Percentiles rank a stretch among this genome's conserved stretches.
phyloP scores from a whole-genome alignment of 2,797 vertebrate genomes.

The Petrocephalus schoutedeni region DNA sequence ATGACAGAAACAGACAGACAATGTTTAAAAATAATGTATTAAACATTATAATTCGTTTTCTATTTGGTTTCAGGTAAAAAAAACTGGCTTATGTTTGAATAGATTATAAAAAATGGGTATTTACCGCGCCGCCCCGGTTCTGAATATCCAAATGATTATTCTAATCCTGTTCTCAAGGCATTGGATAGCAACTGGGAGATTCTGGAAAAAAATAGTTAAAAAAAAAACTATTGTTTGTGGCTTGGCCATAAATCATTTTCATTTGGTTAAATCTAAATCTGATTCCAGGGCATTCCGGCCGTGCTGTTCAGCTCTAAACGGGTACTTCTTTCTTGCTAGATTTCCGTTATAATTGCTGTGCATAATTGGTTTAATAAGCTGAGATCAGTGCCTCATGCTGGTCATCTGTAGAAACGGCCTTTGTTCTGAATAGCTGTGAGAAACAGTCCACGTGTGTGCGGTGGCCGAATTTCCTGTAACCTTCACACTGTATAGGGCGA shows the following conservation, averaged over 20 bases:
- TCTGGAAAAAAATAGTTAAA: slow-evolving; percentile 21
- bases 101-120: background rate
- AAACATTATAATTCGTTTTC: background rate
- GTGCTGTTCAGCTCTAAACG: slow-evolving; percentile 48
- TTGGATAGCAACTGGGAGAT: slow-evolving; percentile 29
- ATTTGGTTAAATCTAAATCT: slow-evolving; percentile 55
- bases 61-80: background rate
- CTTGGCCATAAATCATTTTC: slow-evolving; percentile 53
- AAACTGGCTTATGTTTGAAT: background rate
- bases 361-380: slow-evolving; percentile 64
- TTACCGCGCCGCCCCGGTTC: background rate
- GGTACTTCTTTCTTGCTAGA: slow-evolving; percentile 52
- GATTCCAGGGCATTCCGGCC: slow-evolving; percentile 42
- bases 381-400: slow-evolving; percentile 57
- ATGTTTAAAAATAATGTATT: background rate
- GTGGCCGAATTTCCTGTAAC: background rate
- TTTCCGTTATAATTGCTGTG: slow-evolving; percentile 64
- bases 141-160: slow-evolving; percentile 29
- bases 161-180: slow-evolving; percentile 44
- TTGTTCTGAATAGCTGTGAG: slow-evolving; percentile 49
- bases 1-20: background rate
- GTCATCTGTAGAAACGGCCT: slow-evolving; percentile 42
- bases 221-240: slow-evolving; percentile 50
- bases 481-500: background rate
- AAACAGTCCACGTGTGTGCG: slow-evolving; percentile 27